A percentile compares a stretch with the other conserved stretches of the same genome.
Conservation (phyloP, 1,140 invertebrate genomes). For the Micrasema longulum region DNA sequence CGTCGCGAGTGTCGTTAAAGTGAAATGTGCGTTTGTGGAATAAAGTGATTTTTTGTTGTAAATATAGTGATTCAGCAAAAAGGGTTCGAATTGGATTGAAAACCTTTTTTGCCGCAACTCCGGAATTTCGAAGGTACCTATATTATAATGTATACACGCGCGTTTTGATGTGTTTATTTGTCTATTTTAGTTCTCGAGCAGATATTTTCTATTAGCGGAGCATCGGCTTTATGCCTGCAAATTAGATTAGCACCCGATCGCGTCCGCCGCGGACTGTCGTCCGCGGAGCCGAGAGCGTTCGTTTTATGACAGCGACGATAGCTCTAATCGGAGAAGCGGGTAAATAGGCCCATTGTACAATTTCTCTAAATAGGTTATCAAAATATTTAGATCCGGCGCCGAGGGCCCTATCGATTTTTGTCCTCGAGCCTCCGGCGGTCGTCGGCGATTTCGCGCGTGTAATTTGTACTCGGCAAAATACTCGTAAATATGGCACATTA, state of each 20-base stretch:
- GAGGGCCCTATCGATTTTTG: slow-evolving; percentile 20
- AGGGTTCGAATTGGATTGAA: slow-evolving; percentile 16
- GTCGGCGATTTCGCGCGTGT: not conserved
- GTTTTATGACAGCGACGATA: slow-evolving; percentile 1
- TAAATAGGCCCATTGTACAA: not conserved
- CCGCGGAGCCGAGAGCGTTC: slow-evolving; percentile 5
- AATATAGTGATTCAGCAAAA: slow-evolving; percentile 7
- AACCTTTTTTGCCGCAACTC: slow-evolving; percentile 18
- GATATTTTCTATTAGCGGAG: slow-evolving; percentile 9
- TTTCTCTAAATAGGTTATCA: slow-evolving; percentile 27
- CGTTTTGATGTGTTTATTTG: slow-evolving; percentile 9
- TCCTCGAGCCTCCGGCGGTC: not conserved
- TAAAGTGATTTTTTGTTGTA: slow-evolving; percentile 10
- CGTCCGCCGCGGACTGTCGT: slow-evolving; percentile 2
- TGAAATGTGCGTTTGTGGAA: slow-evolving; percentile 28
- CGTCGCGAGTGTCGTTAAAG: slow-evolving; percentile 12
- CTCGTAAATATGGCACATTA: no score
- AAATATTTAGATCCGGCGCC: slow-evolving; percentile 9
- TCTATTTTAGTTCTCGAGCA: slow-evolving; percentile 18
- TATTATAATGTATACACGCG: slow-evolving; percentile 4
- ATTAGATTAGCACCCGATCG: slow-evolving; percentile 29
- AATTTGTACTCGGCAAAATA: no score
- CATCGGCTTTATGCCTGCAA: slow-evolving; percentile 6
- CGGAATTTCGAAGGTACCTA: slow-evolving; percentile 21
- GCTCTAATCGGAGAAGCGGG: no score